A percentile compares a stretch with the other conserved stretches of the same genome.
Conservation (phyloP, 2,888 invertebrate species). For the Trachelus stipa region DNA sequence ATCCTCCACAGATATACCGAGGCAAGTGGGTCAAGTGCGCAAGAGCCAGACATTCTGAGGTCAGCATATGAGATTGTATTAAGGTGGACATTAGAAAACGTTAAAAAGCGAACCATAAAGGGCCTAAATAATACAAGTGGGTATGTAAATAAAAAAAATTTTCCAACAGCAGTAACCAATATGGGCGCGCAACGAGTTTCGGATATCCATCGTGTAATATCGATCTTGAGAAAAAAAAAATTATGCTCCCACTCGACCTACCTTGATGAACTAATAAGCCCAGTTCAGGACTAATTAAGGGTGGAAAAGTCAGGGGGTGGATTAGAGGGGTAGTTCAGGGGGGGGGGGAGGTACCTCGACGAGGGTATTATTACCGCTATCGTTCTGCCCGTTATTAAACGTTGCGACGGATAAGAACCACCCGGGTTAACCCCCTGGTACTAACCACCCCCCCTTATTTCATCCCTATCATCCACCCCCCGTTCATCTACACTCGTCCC, state of each 20-base stretch:
- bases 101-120: background rate
- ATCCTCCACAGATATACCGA: background rate
- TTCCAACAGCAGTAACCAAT: background rate
- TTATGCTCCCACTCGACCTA: background rate
- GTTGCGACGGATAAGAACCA: background rate
- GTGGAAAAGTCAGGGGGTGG: background rate
- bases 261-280: background rate
- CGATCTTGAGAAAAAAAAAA: background rate
- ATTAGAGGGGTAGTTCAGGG: background rate
- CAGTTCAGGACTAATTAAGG: background rate
- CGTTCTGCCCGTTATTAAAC: background rate
- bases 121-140: background rate
- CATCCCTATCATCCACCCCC: background rate
- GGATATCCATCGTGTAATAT: background rate
- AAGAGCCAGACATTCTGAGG: background rate
- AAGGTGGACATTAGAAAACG: background rate
- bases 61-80: background rate
- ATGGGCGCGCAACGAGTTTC: background rate
- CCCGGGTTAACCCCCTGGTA: background rate
- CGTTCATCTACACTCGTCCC: background rate
- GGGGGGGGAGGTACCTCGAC: background rate
- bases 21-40: background rate
- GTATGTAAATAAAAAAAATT: background rate
- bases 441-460: background rate
- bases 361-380: background rate